A percentile compares a stretch with the other conserved stretches of the same genome.
These are phyloP conservation scores for Phoebastria nigripes DNA, from an alignment of 2,797 vertebrate species.

Conservation along the genomic window DNA sequence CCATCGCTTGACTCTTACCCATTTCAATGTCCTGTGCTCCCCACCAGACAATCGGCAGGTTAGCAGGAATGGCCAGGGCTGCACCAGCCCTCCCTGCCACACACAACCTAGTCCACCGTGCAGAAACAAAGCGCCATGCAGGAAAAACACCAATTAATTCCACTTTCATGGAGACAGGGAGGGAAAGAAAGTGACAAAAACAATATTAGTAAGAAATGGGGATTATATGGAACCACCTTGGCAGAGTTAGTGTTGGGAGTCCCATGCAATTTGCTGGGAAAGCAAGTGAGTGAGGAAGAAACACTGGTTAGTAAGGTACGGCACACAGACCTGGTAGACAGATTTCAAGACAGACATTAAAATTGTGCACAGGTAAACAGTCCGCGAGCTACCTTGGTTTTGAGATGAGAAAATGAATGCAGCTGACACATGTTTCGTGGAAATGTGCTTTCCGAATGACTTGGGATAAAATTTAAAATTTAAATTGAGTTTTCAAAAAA, in stretches of 20 bases:
- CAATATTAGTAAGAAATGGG: conserved; percentile 22
- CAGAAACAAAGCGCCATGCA: conserved; percentile 58
- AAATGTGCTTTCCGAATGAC: conserved; percentile 37
- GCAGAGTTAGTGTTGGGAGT: neutral
- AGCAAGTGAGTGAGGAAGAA: conserved; percentile 34
- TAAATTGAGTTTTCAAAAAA: neutral
- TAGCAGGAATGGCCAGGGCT: conserved; percentile 41
- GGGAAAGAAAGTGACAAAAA: conserved; percentile 51
- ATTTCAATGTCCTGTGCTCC: conserved; percentile 48
- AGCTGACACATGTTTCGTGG: neutral
- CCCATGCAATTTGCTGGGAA: conserved; percentile 48
- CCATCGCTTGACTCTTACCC: conserved; percentile 55
- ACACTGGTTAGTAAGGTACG: conserved; percentile 7
- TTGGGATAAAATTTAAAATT: neutral
- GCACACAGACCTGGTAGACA: conserved; percentile 34
- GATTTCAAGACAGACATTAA: conserved; percentile 46
- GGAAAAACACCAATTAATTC: conserved; percentile 51
- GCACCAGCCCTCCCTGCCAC: conserved; percentile 56
- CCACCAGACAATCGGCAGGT: conserved; percentile 48
- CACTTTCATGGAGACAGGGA: conserved; percentile 28
- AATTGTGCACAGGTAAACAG: conserved; percentile 27
- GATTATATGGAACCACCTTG: neutral
- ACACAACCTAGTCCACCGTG: conserved; percentile 55
- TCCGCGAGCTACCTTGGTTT: neutral
- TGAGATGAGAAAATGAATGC: conserved; percentile 24